Evolutionary conservation across 2,113 vertebrate species (phyloP), one percentile per base, ranked within the genome.

Genomic region (Sarotherodon lohbergeri): DNA sequence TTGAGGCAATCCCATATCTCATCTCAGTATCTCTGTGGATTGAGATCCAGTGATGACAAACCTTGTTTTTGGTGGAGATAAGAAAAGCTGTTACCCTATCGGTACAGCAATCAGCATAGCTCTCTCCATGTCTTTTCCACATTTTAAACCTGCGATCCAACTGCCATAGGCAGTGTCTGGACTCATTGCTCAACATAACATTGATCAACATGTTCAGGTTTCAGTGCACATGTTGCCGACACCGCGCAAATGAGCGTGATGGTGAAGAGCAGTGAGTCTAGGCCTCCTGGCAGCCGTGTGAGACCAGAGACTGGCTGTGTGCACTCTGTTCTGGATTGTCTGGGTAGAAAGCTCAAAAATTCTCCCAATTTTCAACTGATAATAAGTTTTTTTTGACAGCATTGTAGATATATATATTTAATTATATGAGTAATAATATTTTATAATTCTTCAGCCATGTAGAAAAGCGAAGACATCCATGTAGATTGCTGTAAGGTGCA

Each of bases 161-260:
- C 29, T 63, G 2, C 29, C 16, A 63, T 7, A 63, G 29, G 16
- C 59, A 1, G 0, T 63, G 36, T 63, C 1, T 63, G 32, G 59
- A 36, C 59, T 63, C 32, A 36, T 63, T 0, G 0, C 59, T 63
- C 1, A 63, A 12, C 5, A 63, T 10, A 63, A 12, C 59, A 63
- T 63, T 63, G 59, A 12, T 63, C 59, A 19, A 0, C 9, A 12
- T 36, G 29, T 61, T 61, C 59, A 63, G 17, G 0, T 63, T 63
- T 63, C 59, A 63, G 1, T 0, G 32, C 59, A 63, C 5, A 1
- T 36, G 9, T 1, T 63, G 59, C 32, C 0, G 0, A 63, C 59
- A 36, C 32, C 1, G 32, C 0, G 9, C 32, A 63, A 63, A 63
- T 36, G 32, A 36, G 59, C 0, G 0, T 36, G 32, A 36, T 36